These are phyloP conservation scores for Macquaria australasica DNA, from an alignment of 2,113 vertebrate genomes.

Conservation along the genomic window DNA sequence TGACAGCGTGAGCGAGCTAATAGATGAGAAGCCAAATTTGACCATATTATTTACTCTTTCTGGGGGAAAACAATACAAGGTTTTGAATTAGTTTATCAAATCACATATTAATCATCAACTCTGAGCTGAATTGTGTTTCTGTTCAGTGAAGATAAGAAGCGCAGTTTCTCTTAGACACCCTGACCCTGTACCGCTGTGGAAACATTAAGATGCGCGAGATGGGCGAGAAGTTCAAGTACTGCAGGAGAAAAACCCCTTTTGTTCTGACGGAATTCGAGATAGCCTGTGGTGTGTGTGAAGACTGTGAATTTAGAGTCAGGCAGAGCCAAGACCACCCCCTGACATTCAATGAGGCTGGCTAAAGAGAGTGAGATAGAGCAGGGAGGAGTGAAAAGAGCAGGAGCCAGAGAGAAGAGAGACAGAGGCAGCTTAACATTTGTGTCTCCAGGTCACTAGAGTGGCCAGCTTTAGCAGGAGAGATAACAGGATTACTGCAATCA, in stretches of 20 bases:
- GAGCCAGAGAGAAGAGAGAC: constrained; percentile 64
- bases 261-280: constrained; percentile 81
- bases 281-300: constrained; percentile 77
- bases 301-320: constrained; percentile 75
- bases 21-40: constrained; percentile 77
- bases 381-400: constrained; percentile 67
- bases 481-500: constrained; percentile 88
- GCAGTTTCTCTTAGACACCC: constrained; percentile 37
- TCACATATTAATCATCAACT: constrained; percentile 71
- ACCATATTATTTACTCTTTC: constrained; percentile 78
- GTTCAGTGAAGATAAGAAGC: constrained; percentile 22
- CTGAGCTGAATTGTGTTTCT: constrained; percentile 29
- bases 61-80: constrained; percentile 65
- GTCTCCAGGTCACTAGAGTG: constrained; percentile 85
- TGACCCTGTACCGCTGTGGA: constrained; percentile 55
- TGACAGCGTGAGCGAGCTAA: constrained; percentile 78
- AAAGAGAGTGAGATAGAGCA: constrained; percentile 74
- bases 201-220: constrained; percentile 78
- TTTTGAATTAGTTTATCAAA: constrained; percentile 75
- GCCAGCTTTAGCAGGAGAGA: constrained; percentile 85
- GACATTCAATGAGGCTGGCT: constrained; percentile 80
- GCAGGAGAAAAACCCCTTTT: constrained; percentile 77
- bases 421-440: constrained; percentile 85
- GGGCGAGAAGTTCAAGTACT: constrained; percentile 68
- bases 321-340: constrained; percentile 81